Base-by-base conservation (phyloP, 2,113 vertebrate genomes). In the Gorsachius goisagi region DNA sequence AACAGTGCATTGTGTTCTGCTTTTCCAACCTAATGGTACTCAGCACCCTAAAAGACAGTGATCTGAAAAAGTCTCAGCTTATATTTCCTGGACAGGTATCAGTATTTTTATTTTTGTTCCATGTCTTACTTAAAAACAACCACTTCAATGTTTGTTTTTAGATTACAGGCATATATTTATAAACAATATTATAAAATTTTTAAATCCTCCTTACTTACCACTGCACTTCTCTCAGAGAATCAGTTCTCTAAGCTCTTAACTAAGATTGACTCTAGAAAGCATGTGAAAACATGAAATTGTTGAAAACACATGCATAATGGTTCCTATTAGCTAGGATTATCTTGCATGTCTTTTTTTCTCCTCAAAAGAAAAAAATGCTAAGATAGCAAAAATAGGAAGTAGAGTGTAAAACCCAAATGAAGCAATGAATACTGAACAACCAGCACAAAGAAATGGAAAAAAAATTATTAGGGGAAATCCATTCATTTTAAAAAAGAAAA, bases 21-120 rank as follows among this genome's bases (percentile, higher is more conserved):
- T 88, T 92, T 79, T 90, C 53, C 52, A 89, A 56, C 15, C 50
- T 85, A 85, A 91, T 13, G 83, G 35, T 63, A 39, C 45, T 45
- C 24, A 88, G 56, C 35, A 97, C 75, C 59, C 93, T 88, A 88
- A 85, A 94, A 95, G 80, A 64, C 0, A 87, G 47, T 59, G 26
- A 93, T 62, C 37, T 44, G 9, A 96, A 82, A 78, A 96, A 94
- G 87, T 62, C 79, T 95, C 87, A 80, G 58, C 85, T 90, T 97
- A 18, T 37, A 67, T 55, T 71, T 69, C 79, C 60, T 50, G 27
- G 47, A 58, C 9, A 93, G 23, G 45, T 76, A 84, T 35, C 72
- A 93, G 11, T 72, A 84, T 72, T 93, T 78, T 90, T 33, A 90
- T 55, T 91, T 96, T 66, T 92, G 45, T 85, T 93, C n/a, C 58